These are phyloP conservation scores for Conops quadrifasciatus DNA, from an alignment of 2,888 invertebrate genomes.

Conservation along the genomic window DNA sequence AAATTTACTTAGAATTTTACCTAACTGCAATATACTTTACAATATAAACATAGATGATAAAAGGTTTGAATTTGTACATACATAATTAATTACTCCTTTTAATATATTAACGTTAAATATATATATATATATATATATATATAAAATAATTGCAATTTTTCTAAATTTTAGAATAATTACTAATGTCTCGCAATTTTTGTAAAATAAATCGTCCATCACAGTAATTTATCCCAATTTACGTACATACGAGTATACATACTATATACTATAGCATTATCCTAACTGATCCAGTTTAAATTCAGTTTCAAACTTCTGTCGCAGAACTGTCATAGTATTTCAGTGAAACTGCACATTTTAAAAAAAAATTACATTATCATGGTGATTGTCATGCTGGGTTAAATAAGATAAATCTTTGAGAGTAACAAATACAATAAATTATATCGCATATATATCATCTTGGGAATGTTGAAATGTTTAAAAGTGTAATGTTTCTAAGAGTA, in stretches of 20 bases:
- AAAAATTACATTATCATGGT: not conserved
- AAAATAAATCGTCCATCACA: constrained; percentile 16
- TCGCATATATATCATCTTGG: not conserved
- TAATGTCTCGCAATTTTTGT: constrained; percentile 15
- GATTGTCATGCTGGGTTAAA: constrained; percentile 5
- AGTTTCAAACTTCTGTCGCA: not conserved
- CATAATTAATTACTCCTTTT: not conserved
- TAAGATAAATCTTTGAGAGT: constrained; percentile 11
- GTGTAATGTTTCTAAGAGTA: not conserved
- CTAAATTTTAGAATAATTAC: constrained; percentile 23
- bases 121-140: constrained; percentile 12
- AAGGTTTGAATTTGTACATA: constrained; percentile 22
- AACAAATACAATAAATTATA: no score
- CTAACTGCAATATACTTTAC: constrained; percentile 10
- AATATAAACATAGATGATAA: not conserved
- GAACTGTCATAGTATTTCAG: not conserved
- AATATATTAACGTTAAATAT: constrained; percentile 3
- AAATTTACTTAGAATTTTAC: no score
- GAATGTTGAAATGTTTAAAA: constrained; percentile 13
- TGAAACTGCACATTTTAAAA: not conserved
- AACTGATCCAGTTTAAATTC: not conserved
- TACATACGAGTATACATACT: not conserved
- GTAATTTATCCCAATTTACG: not conserved
- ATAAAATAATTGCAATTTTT: not conserved
- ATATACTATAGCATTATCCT: not conserved